Evolutionary conservation across 2,797 vertebrate species (phyloP).

Genomic region (Dermochelys coriacea): DNA sequence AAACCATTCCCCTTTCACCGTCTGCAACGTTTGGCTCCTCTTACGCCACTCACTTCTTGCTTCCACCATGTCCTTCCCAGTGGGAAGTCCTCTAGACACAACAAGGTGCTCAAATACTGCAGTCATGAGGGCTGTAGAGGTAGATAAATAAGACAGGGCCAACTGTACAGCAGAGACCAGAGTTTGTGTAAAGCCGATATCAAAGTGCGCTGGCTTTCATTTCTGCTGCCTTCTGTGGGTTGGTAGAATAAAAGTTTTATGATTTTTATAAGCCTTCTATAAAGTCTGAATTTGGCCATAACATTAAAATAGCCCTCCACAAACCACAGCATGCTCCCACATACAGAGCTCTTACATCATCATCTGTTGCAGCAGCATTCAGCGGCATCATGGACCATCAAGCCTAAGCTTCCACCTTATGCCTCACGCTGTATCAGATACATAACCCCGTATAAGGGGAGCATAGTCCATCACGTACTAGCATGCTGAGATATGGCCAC

Average conservation of each 20-base stretch:
- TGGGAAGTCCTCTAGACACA: not conserved
- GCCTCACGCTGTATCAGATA: not conserved
- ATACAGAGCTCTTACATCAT: not conserved
- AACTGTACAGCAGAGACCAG: not conserved
- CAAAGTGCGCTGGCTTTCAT: not conserved
- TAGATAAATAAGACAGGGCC: not conserved
- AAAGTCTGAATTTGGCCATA: not conserved
- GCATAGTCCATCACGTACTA: not conserved
- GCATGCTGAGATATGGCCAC: not conserved
- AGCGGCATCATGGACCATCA: not conserved
- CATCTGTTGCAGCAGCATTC: not conserved
- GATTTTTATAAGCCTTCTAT: not conserved
- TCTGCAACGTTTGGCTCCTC: not conserved
- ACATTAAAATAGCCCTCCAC: not conserved
- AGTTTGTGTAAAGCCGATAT: not conserved
- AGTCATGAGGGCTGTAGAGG: not conserved
- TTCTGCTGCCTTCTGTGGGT: not conserved
- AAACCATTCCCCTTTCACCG: not conserved
- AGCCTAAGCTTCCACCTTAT: not conserved
- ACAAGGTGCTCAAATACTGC: not conserved
- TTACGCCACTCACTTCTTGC: not conserved
- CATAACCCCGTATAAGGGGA: not conserved
- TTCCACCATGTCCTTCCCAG: not conserved
- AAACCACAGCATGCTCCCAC: not conserved
- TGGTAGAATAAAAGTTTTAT: not conserved